Base-by-base conservation (phyloP, 2,888 invertebrate species). In the Palloptera scutellata region DNA sequence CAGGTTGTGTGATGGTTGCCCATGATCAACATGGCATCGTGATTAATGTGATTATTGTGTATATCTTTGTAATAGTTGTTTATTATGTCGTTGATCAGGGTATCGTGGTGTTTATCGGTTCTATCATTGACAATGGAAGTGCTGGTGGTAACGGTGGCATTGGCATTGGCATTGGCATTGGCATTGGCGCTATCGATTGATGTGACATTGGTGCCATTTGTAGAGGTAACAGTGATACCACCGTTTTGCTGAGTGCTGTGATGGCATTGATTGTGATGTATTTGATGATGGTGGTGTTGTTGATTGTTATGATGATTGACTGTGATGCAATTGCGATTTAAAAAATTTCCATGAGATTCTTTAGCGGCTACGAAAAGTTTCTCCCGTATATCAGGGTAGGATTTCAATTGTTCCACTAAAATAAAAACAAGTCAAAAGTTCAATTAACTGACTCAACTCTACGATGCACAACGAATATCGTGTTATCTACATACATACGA, bases 381-480 rank as follows among this genome's bases (percentile, higher is more conserved):
- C 76, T 91, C 90, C 74, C 89, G 87, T 75, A 89, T 86, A 79
- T 91, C 91, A 66, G 88, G 86, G 75, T 88, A 87, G 62, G 91
- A 90, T 84, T 92, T 92, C 62, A 92, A 87, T 86, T 91, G 91
- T 83, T 92, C 92, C 88, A 92, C 92, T 92, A 83, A 1, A 63
- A 30, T n/a, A 57, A 52, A 45, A 43, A 51, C 6, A 52, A 19
- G 17, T 10, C 6, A 9, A 1, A n/a, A 20, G 1, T 5, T 13
- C 11, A 19, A 13, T 61, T 52, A 42, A 61, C 13, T 13, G 13
- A n/a, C n/a, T 48, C 51, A 1, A 13, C n/a, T 45, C 45, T 59
- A 20, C 17, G 55, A 9, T 1, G 5, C 13, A 43, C 9, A 17
- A 15, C 11, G 6, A 19, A 20, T 30, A 30, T 42, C 12, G n/a